Conservation (phyloP, 2,113 vertebrate species). For the Aleadryas rufinucha region DNA sequence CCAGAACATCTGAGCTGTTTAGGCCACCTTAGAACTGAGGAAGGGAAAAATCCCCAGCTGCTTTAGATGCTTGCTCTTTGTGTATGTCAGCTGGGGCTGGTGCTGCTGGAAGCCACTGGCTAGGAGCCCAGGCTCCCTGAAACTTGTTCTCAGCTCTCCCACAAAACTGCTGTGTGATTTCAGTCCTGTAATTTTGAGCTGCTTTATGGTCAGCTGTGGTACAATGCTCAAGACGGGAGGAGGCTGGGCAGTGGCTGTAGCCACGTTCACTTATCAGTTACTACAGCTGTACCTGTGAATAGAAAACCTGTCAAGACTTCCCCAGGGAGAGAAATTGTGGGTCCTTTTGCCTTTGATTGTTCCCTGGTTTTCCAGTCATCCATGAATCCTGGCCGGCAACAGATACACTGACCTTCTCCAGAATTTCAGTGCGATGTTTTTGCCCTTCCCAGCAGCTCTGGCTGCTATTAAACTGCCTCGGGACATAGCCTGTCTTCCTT, state of each 20-base stretch:
- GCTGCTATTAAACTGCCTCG: not conserved
- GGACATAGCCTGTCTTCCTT: not conserved
- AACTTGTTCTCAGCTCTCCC: not conserved
- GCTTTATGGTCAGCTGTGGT: not conserved
- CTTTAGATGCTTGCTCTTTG: not conserved
- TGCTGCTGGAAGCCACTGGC: not conserved
- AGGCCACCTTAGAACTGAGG: not conserved
- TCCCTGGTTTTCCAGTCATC: not conserved
- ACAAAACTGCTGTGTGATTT: not conserved
- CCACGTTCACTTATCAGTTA: not conserved
- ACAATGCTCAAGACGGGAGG: fast-evolving
- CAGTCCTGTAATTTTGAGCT: not conserved
- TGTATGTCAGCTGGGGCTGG: not conserved
- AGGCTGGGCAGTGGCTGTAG: not conserved
- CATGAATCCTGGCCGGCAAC: not conserved
- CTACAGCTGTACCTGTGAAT: not conserved
- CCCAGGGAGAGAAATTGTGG: not conserved
- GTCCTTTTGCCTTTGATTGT: not conserved
- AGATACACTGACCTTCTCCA: not conserved
- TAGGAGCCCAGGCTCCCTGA: not conserved
- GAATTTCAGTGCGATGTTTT: not conserved
- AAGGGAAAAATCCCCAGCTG: not conserved
- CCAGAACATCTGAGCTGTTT: not conserved
- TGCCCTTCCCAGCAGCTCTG: not conserved
- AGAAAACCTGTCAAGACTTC: not conserved